Base-by-base conservation (phyloP, 2,797 vertebrate species). In the Sebastes goodei region DNA sequence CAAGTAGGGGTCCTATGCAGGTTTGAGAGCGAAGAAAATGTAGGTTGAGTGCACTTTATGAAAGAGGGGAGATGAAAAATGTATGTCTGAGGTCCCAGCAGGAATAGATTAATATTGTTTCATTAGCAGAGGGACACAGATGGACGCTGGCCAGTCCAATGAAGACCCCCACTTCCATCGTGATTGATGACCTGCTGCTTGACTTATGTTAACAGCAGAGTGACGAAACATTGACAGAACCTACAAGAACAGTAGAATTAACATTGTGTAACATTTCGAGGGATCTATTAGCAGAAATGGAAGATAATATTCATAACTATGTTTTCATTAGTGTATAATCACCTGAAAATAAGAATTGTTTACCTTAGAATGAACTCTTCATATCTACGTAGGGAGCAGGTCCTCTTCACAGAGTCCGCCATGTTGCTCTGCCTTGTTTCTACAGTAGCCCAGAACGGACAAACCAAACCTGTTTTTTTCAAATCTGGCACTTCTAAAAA, bases 141-240 rank as follows among this genome's bases (percentile, higher is more conserved):
- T 79, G 78, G 86, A 85, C 3, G 11, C 33, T 20, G 63, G 75
- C 55, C 77, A 73, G 66, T 70, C 15, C 25, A 57, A 86, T 85
- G 70, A 46, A 52, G 59, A 74, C 55, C 49, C 23, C n/a, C 69
- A 61, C 70, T 35, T 52, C 71, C 42, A 27, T 7, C 56, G 20
- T 75, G 68, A 84, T 32, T 25, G 20, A 78, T 84, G 72, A 80
- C 32, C 65, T 74, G 60, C 72, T 72, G 68, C 77, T 64, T 57
- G 38, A 72, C 20, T 61, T 20, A 42, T 55, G 59, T 61, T 38
- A 63, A 86, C 52, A 53, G 49, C 62, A 29, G 32, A 74, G 12
- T 77, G 64, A 75, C 4, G 20, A 81, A 75, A 71, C 20, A 59
- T 15, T 52, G 63, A 75, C 42, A 27, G n/a, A 61, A 67, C 70